phyloP scores from a whole-genome alignment of 2,797 vertebrate genomes.

The Muraenolepis orangiensis region DNA sequence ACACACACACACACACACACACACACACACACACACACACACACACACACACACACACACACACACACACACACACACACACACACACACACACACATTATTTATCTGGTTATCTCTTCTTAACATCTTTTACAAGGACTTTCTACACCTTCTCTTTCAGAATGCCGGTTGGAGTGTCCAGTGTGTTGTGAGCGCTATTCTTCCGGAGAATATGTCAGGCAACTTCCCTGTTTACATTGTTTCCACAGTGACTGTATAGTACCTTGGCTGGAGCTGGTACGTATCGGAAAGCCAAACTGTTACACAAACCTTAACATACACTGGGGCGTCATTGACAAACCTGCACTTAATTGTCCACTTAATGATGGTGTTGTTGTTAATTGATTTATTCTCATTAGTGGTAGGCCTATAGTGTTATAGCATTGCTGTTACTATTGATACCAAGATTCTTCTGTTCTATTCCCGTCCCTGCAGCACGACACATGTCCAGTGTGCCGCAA shows the following conservation, averaged over 20 bases:
- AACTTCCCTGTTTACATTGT: constrained; percentile 87
- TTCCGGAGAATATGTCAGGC: constrained; percentile 79
- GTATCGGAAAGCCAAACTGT: neutral
- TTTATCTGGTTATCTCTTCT: neutral
- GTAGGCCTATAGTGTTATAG: neutral
- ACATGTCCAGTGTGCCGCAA: constrained; percentile 92
- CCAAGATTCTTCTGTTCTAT: neutral
- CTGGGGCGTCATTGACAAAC: neutral
- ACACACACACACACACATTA: neutral
- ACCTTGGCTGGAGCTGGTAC: constrained; percentile 91
- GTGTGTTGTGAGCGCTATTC: constrained; percentile 88
- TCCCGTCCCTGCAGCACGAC: constrained; percentile 76
- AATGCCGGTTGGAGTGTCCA: constrained; percentile 78
- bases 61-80: no score
- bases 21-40: neutral
- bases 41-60: neutral
- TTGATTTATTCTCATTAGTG: neutral
- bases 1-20: neutral
- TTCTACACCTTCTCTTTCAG: constrained; percentile 43
- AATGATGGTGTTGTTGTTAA: neutral
- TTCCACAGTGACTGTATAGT: constrained; percentile 92
- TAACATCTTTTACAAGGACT: neutral
- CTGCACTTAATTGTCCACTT: neutral
- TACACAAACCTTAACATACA: neutral
- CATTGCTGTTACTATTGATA: neutral